A percentile compares a stretch with the other conserved stretches of the same genome.
Conservation (phyloP, 2,888 invertebrate genomes). For the Acanthosoma haemorrhoidale region DNA sequence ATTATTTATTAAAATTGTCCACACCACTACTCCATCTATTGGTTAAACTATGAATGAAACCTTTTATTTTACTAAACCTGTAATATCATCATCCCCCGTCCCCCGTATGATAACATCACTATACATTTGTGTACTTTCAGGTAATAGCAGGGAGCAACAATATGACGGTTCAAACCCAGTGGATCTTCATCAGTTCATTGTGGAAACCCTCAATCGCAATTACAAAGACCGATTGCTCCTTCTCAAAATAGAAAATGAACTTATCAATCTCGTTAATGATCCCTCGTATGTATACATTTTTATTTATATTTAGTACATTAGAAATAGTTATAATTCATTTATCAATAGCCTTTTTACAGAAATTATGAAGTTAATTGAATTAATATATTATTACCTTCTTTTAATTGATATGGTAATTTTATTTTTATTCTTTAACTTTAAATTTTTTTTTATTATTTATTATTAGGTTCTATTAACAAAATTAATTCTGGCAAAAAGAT, state of each 20-base stretch:
- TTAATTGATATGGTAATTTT: too few relatives aligned
- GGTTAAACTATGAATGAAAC: too few relatives aligned
- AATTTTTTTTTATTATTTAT: too few relatives aligned
- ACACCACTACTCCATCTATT: too few relatives aligned
- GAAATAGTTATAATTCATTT: neutral
- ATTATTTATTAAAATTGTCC: too few relatives aligned
- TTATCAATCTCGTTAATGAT: slow-evolving; percentile 77
- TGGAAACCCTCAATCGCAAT: slow-evolving; percentile 85
- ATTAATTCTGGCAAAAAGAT: too few relatives aligned
- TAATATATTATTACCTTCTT: neutral
- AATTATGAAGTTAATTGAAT: neutral
- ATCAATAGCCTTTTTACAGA: neutral
- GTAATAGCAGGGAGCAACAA: slow-evolving; percentile 65
- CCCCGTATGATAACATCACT: too few relatives aligned
- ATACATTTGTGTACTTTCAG: too few relatives aligned
- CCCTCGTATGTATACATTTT: slow-evolving; percentile 56
- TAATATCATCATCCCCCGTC: too few relatives aligned
- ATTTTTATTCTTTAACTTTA: too few relatives aligned
- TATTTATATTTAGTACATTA: neutral
- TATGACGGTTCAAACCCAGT: slow-evolving; percentile 70
- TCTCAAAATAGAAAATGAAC: slow-evolving; percentile 80
- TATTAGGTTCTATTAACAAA: too few relatives aligned
- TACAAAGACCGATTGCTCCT: slow-evolving; percentile 79
- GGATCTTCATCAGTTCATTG: slow-evolving; percentile 81
- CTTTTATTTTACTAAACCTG: too few relatives aligned